A percentile compares a stretch with the other conserved stretches of the same genome.
These are phyloP conservation scores for Nanorana parkeri DNA, from an alignment of 2,113 vertebrate species.

Conservation along the genomic window DNA sequence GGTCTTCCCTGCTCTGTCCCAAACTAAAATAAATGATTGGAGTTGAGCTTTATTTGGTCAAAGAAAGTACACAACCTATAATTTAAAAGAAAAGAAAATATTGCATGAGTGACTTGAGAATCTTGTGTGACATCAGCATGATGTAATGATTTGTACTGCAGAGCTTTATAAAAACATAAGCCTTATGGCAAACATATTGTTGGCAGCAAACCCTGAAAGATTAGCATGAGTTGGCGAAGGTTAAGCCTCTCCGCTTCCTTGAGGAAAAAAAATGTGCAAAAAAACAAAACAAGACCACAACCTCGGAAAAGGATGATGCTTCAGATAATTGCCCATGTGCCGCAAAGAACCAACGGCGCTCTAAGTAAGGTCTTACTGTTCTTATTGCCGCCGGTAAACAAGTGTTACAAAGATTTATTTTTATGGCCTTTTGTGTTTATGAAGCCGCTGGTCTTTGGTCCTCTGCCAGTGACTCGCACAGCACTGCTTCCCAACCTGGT, in stretches of 20 bases:
- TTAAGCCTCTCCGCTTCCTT: conserved; percentile 57
- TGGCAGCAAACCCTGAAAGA: conserved; percentile 61
- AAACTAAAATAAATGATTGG: too few species aligned
- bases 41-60: too few species aligned
- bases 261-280: conserved; percentile 64
- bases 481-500: conserved; percentile 70
- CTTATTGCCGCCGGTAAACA: conserved; percentile 70
- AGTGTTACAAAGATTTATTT: conserved; percentile 79
- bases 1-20: too few species aligned
- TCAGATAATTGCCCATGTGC: conserved; percentile 27
- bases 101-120: background rate
- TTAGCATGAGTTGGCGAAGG: conserved; percentile 59
- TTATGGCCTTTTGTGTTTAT: conserved; percentile 79
- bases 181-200: conserved; percentile 23
- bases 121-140: conserved; percentile 5
- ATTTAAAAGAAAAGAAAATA: background rate
- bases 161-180: conserved; percentile 12
- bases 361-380: conserved; percentile 62
- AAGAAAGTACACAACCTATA: too few species aligned
- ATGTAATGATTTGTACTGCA: conserved; percentile 14
- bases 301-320: background rate
- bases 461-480: conserved; percentile 67
- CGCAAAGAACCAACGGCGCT: conserved; percentile 62
- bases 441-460: conserved; percentile 71
- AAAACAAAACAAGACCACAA: background rate